Evolutionary conservation across 2,888 invertebrate species (phyloP), one percentile per base, ranked within the genome.

Genomic region (Stenichneumon culpator): DNA sequence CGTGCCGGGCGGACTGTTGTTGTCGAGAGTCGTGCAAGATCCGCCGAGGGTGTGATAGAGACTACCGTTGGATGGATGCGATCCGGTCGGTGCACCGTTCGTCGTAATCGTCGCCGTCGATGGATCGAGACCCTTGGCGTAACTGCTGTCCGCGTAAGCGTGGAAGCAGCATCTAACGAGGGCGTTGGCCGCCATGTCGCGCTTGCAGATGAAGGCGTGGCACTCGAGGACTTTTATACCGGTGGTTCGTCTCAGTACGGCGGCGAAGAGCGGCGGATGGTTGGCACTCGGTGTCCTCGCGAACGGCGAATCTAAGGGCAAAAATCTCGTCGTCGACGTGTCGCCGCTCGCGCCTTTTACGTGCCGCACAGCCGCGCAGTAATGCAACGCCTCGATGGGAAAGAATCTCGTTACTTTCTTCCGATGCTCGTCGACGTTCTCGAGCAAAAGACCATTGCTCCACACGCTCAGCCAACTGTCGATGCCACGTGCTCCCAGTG

Each of bases 211-310:
- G 94, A 99, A 99, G 87, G 99, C 99, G 95, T 99, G 99, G 95
- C 99, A 99, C 95, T 99, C 99, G 87, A 99, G 95, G 80, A 99
- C 99, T 94, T 99, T 99, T 90, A 99, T 99, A 77, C 99, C 99
- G 72, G 98, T 97, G 68, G 99, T 99, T 88, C 99, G 96, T 70
- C 99, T 96, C 90, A 99, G 95, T 86, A 99, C 99, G 90, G 99
- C 99, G 60, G 99, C 99, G 94, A 99, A 98, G 86, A 99, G 95
- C 39, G 99, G 99, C 81, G 99, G 99, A 94, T 99, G 99, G 88
- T 97, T 97, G 79, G 98, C 97, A 89, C 98, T 97, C 28, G 98
- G 98, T 88, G 98, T 97, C 81, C 98, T 96, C 9, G 99, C 98
- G 94, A 99, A 99, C 69, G 99, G 99, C 83, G 99, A 99, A 94